A percentile compares a stretch with the other conserved stretches of the same genome.
phyloP scores from a whole-genome alignment of 2,797 vertebrate genomes.

The Kryptopterus vitreolus region DNA sequence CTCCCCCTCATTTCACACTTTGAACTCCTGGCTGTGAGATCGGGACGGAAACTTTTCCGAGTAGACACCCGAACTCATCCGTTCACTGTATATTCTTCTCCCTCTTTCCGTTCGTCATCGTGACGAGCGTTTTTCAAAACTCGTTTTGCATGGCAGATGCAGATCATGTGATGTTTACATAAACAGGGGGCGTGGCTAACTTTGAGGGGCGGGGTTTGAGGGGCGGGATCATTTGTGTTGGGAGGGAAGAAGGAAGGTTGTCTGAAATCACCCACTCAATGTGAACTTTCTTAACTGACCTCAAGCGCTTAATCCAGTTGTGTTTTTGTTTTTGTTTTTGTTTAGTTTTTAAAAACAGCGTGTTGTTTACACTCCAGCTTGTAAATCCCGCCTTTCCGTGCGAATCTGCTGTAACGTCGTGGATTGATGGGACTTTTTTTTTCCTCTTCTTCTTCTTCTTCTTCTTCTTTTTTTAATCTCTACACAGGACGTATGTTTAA shows the following conservation, averaged over 20 bases:
- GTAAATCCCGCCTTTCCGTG: slow-evolving; percentile 58
- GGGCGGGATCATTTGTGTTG: no score
- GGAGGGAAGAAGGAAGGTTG: slow-evolving; percentile 20
- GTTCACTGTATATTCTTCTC: slow-evolving; percentile 10
- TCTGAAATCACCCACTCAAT: slow-evolving; percentile 47
- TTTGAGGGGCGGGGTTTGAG: not conserved
- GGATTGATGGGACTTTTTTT: slow-evolving; percentile 17
- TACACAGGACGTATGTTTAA: slow-evolving; percentile 24
- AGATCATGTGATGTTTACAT: slow-evolving; percentile 59
- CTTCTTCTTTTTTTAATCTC: not conserved
- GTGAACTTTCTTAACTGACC: slow-evolving; percentile 48
- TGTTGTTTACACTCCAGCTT: slow-evolving; percentile 59
- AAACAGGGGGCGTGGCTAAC: not conserved
- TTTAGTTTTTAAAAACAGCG: slow-evolving; percentile 40
- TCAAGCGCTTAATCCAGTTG: slow-evolving; percentile 33
- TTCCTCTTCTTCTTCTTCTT: not conserved
- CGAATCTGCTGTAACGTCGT: slow-evolving; percentile 57
- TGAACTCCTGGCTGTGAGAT: not conserved
- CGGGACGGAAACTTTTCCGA: not conserved
- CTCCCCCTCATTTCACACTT: not conserved
- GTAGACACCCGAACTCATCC: not conserved
- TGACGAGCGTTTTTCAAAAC: not conserved
- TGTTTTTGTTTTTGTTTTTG: slow-evolving; percentile 27
- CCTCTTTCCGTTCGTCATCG: not conserved
- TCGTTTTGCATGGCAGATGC: slow-evolving; percentile 27